Conservation (phyloP, 1,140 invertebrate species). For the Brachionus koreanus region DNA sequence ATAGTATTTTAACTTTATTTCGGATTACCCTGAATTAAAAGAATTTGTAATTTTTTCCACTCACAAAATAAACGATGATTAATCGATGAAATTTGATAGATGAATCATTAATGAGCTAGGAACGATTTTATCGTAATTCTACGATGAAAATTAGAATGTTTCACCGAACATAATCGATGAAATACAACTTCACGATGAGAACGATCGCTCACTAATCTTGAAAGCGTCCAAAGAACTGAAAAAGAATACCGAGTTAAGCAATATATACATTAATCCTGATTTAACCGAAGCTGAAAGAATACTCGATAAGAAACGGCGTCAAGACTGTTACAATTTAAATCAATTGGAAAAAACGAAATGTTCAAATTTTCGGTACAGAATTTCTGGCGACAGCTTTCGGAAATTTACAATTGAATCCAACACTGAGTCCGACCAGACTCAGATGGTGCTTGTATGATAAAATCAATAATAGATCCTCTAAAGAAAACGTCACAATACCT, state of each 20-base stretch:
- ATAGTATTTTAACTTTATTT: too few relatives aligned
- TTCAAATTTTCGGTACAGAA: not conserved
- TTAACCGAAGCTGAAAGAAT: not conserved
- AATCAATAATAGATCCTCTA: not conserved
- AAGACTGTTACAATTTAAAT: not conserved
- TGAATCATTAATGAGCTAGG: too few relatives aligned
- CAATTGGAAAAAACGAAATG: not conserved
- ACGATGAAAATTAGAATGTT: too few relatives aligned
- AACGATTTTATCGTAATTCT: too few relatives aligned
- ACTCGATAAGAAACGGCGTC: not conserved
- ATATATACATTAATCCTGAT: not conserved
- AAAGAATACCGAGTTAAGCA: not conserved
- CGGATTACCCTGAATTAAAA: too few relatives aligned
- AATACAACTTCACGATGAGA: too few relatives aligned
- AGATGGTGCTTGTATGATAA: not conserved
- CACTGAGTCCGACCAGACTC: not conserved
- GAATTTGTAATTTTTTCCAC: too few relatives aligned
- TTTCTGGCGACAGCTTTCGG: not conserved
- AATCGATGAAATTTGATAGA: too few relatives aligned
- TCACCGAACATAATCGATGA: too few relatives aligned
- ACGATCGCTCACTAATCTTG: too few relatives aligned
- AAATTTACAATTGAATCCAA: not conserved
- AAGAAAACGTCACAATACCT: not conserved
- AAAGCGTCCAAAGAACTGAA: not conserved
- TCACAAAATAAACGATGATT: too few relatives aligned